Percentiles rank a stretch among this genome's conserved stretches.
phyloP scores from a whole-genome alignment of 1,140 invertebrate species.

The Polypedilum vanderplanki region DNA sequence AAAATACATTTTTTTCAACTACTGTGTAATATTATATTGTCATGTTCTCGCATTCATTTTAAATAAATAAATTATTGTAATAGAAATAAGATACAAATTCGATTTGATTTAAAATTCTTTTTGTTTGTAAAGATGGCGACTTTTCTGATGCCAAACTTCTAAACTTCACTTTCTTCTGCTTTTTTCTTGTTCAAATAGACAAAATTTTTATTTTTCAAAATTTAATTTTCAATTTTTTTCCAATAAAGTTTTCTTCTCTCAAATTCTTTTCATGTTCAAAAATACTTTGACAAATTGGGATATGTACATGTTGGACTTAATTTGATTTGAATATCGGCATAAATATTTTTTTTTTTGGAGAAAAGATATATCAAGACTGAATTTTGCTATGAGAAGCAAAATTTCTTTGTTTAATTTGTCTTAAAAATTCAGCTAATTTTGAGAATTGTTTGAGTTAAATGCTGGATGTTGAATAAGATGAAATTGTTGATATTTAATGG shows the following conservation, averaged over 20 bases:
- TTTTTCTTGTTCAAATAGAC: slow-evolving; percentile 1
- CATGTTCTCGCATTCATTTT: neutral
- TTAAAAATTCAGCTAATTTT: no score
- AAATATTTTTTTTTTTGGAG: neutral
- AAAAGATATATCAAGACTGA: no score
- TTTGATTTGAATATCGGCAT: neutral
- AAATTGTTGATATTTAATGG: no score
- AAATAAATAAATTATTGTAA: no score
- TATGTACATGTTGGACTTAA: slow-evolving; percentile 14
- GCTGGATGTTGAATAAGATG: no score
- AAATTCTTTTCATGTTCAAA: neutral
- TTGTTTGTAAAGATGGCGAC: neutral
- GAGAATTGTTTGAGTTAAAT: no score
- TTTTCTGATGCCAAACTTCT: neutral
- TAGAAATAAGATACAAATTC: no score
- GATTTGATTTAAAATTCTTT: neutral
- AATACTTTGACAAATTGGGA: neutral
- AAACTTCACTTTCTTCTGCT: neutral
- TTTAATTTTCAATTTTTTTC: slow-evolving; percentile 9
- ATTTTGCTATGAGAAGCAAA: neutral
- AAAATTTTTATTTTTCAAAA: slow-evolving; percentile 11
- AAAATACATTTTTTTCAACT: no score
- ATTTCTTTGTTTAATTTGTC: neutral
- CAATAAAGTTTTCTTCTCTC: neutral
- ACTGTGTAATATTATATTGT: slow-evolving; percentile 1